These are phyloP conservation scores for Elephantulus edwardii DNA, from an alignment of 2,113 vertebrate species.

Conservation along the genomic window DNA sequence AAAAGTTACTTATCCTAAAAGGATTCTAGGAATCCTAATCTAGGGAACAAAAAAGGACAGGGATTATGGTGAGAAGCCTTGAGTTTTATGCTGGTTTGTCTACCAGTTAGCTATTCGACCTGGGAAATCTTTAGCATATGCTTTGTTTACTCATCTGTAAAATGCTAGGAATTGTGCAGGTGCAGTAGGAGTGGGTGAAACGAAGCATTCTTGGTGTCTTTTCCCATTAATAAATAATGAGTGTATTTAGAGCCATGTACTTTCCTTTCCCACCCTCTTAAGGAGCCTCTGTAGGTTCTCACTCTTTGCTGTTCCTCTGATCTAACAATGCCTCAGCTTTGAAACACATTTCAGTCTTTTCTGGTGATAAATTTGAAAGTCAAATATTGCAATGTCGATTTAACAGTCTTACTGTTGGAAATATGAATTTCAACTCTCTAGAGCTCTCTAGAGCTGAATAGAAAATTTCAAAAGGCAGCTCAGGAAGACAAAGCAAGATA, in stretches of 20 bases:
- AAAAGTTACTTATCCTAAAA: neutral
- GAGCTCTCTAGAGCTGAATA: too few relatives aligned
- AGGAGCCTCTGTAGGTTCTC: too few relatives aligned
- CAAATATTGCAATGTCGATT: neutral
- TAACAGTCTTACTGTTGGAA: neutral
- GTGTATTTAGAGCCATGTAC: neutral
- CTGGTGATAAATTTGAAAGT: neutral
- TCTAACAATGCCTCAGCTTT: neutral
- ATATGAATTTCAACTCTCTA: neutral
- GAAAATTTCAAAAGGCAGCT: too few relatives aligned
- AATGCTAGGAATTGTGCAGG: too few relatives aligned
- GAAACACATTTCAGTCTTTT: neutral
- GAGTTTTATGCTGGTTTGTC: neutral
- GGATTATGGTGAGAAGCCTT: neutral
- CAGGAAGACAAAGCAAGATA: too few relatives aligned
- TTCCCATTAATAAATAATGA: neutral
- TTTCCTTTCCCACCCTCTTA: neutral
- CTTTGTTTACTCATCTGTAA: neutral
- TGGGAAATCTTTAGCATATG: neutral
- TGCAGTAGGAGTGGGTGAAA: rapidly evolving
- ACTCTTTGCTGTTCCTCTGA: neutral
- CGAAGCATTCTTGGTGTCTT: neutral
- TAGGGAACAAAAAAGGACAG: too few relatives aligned
- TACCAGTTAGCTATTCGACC: too few relatives aligned
- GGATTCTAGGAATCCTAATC: too few relatives aligned